These are phyloP conservation scores for Sylvia atricapilla DNA, from an alignment of 2,113 vertebrate species.

Conservation along the genomic window DNA sequence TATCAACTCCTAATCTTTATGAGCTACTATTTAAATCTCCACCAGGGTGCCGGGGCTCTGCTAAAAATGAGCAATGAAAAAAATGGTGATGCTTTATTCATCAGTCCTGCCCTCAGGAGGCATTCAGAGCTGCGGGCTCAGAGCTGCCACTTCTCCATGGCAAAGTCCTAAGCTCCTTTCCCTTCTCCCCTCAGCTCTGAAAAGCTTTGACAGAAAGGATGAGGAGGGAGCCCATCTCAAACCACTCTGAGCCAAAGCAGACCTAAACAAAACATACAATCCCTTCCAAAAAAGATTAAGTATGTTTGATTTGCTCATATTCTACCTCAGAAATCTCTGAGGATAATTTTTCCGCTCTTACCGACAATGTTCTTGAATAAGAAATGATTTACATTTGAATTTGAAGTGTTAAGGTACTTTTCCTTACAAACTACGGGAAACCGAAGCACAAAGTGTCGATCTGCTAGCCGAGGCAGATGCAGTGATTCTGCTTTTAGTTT, in stretches of 20 bases:
- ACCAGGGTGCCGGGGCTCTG: background rate
- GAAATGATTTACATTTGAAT: conserved; percentile 29
- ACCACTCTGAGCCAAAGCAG: background rate
- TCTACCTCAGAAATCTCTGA: background rate
- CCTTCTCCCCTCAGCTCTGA: background rate
- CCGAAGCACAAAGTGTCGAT: background rate
- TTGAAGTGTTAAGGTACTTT: background rate
- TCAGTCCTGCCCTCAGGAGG: background rate
- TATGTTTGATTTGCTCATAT: background rate
- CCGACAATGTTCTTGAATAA: background rate
- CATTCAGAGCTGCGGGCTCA: background rate
- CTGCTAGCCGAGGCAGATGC: background rate
- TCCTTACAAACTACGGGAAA: background rate
- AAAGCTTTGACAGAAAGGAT: background rate
- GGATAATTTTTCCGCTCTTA: background rate
- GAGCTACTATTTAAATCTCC: background rate
- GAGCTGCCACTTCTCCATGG: conserved; percentile 8
- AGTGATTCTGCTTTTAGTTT: background rate
- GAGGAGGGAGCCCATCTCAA: background rate
- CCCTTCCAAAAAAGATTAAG: background rate
- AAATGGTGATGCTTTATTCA: background rate
- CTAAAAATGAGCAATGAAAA: background rate
- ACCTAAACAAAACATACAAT: background rate
- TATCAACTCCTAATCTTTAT: background rate
- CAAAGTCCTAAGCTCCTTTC: background rate